Base-by-base conservation (phyloP, 2,113 vertebrate species). In the Equus przewalskii region DNA sequence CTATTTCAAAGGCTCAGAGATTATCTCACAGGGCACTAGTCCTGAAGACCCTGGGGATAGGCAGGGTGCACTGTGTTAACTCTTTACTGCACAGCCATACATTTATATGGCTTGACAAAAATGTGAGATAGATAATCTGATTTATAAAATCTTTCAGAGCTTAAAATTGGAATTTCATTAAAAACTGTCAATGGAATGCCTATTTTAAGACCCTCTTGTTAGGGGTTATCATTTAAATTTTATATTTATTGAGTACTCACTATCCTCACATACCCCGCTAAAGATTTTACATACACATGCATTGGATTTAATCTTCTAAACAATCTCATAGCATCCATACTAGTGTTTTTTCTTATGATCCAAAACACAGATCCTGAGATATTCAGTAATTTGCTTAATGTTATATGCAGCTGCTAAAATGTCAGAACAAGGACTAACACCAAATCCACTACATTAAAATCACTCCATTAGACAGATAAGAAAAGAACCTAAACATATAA, bases 261-360 rank as follows among this genome's bases (percentile, higher is more conserved):
- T 5, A n/a, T 21, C 28, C 6, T 64, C 1, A n/a, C 28, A 36
- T 3, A 11, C 3, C 1, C 7, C 7, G 8, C 49, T 41, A 19
- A 65, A 13, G 2, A 51, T 5, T 14, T 16, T 18, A 19, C 1
- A 36, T 13, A 36, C 22, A 5, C 1, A 30, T 64, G 36, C 16
- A 30, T 15, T 13, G n/a, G 18, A 33, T 36, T 56, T 80, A 10
- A 44, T 30, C 1, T 73, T 24, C 41, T 16, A 0, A 3, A 22
- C 6, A 14, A 22, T 33, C 33, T 3, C 30, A 8, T 44, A 24
- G 3, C 49, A 16, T 9, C 13, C 2, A 41, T 33, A 22, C 26
- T 41, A 3, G 24, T 0, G 30, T 9, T 24, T 1, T 33, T 2
- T 24, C n/a, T 56, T 13, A 2, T 3, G 10, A 26, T 51, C 24